Conservation (phyloP, 1,140 invertebrate genomes). For the Drosophila jambulina region DNA sequence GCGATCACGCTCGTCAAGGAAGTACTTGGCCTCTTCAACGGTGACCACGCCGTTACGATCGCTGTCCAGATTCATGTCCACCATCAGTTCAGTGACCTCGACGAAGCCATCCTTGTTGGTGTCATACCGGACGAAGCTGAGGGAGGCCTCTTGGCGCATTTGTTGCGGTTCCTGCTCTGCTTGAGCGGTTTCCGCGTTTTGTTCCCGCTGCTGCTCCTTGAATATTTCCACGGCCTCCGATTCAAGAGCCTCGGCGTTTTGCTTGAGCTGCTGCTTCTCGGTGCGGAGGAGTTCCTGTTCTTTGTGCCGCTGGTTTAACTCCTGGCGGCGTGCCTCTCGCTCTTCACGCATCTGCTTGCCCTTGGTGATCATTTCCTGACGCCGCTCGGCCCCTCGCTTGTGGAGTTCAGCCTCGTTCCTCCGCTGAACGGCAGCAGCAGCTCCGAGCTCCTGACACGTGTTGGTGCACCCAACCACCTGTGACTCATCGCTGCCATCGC, state of each 20-base stretch:
- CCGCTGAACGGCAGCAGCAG: slow-evolving; percentile 91
- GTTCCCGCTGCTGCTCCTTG: slow-evolving; percentile 88
- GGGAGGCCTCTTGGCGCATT: slow-evolving; percentile 87
- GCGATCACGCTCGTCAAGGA: slow-evolving; percentile 90
- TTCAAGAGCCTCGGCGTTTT: slow-evolving; percentile 90
- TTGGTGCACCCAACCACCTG: slow-evolving; percentile 89
- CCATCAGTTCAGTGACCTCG: slow-evolving; percentile 91
- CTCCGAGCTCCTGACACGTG: slow-evolving; percentile 93
- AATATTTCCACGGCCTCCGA: slow-evolving; percentile 91
- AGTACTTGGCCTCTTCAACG: slow-evolving; percentile 92
- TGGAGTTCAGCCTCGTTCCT: slow-evolving; percentile 90
- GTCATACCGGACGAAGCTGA: slow-evolving; percentile 91
- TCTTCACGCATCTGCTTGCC: slow-evolving; percentile 91
- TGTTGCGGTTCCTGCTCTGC: slow-evolving; percentile 84
- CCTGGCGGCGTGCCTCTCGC: slow-evolving; percentile 89
- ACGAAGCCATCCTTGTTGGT: slow-evolving; percentile 92
- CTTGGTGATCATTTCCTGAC: slow-evolving; percentile 90
- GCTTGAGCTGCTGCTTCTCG: slow-evolving; percentile 91
- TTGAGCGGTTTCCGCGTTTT: slow-evolving; percentile 87
- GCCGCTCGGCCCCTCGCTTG: slow-evolving; percentile 91
- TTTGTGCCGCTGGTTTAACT: slow-evolving; percentile 90
- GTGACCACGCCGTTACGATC: slow-evolving; percentile 93
- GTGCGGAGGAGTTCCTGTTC: slow-evolving; percentile 90
- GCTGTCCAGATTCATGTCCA: slow-evolving; percentile 92
- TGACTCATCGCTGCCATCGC: slow-evolving; percentile 98